Evolutionary conservation across 2,113 vertebrate species (phyloP), one percentile per base, ranked within the genome.

Genomic region (Gymnobelideus leadbeateri): DNA sequence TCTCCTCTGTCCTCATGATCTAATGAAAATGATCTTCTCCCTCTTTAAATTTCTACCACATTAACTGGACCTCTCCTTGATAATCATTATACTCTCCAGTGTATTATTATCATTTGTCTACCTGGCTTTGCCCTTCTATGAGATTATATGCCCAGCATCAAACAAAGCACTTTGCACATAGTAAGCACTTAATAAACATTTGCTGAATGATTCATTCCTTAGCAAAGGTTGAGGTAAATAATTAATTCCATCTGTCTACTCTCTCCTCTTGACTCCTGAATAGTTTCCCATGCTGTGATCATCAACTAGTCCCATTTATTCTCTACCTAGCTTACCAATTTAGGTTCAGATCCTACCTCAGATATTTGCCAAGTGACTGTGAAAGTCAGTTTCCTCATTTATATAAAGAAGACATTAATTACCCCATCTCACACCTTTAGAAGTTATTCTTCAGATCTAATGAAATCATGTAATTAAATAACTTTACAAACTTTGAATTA

Each of bases 291-390:
- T 84, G 28, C 26, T 46, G 21, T 91, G 10, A 91, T 61, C 61
- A 37, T 89, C 61, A 96, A 91, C 37, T 23, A 6, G n/a, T 53
- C 46, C 21, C 89, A 68, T n/a, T 96, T 90, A 92, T 92, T 95
- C 90, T 95, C 77, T 47, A 96, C 89, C 4, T 93, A 0, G 50
- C 91, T 57, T 51, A n/a, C 90, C 96, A 61, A 89, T 91, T 96
- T 92, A 4, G 61, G 10, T 68, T 68, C 61, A n/a, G 37, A 68
- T 68, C 0, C 31, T n/a, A 68, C 61, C 31, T 68, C 12, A n/a
- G 14, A 68, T 14, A n/a, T 68, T 68, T 68, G 1, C 61, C 14
- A 68, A 16, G 12, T 37, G 31, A n/a, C 3, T n/a, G 12, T n/a
- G 31, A 68, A 68, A n/a, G 12, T 0, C 61, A 68, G 14, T 68